These are phyloP conservation scores for Tinamus major DNA, from an alignment of 2,797 vertebrate species.

Conservation along the genomic window DNA sequence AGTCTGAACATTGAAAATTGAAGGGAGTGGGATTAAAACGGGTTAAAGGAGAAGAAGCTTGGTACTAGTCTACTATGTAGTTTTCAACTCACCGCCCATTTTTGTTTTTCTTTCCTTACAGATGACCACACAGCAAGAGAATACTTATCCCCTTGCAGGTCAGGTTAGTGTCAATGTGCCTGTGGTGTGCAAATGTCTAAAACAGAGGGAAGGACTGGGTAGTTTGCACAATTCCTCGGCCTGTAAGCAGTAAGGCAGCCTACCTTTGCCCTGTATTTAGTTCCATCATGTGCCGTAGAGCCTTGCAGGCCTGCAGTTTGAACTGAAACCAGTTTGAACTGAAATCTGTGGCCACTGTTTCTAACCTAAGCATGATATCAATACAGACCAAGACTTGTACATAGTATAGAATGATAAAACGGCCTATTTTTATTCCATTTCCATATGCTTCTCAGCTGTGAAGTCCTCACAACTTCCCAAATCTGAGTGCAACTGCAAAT, in stretches of 20 bases:
- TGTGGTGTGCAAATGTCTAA: not conserved
- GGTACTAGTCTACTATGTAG: not conserved
- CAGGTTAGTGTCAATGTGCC: conserved; percentile 51
- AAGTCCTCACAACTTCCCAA: not conserved
- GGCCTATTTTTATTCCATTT: not conserved
- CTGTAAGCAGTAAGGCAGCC: not conserved
- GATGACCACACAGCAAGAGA: conserved; percentile 50
- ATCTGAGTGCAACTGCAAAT: not conserved
- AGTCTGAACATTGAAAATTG: not conserved
- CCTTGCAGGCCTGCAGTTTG: not conserved
- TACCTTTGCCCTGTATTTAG: not conserved
- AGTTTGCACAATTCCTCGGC: not conserved
- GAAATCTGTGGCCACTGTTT: not conserved
- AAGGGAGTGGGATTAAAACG: not conserved
- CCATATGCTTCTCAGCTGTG: not conserved
- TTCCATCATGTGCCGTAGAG: not conserved
- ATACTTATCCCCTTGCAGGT: conserved; percentile 58
- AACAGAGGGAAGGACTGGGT: not conserved
- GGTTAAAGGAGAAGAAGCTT: not conserved
- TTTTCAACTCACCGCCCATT: not conserved
- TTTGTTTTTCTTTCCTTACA: conserved; percentile 41
- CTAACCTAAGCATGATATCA: not conserved
- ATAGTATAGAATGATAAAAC: not conserved
- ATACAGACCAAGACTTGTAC: not conserved
- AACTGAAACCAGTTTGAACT: not conserved